phyloP scores from a whole-genome alignment of 2,888 invertebrate genomes.

The Leucoptera coffeella region DNA sequence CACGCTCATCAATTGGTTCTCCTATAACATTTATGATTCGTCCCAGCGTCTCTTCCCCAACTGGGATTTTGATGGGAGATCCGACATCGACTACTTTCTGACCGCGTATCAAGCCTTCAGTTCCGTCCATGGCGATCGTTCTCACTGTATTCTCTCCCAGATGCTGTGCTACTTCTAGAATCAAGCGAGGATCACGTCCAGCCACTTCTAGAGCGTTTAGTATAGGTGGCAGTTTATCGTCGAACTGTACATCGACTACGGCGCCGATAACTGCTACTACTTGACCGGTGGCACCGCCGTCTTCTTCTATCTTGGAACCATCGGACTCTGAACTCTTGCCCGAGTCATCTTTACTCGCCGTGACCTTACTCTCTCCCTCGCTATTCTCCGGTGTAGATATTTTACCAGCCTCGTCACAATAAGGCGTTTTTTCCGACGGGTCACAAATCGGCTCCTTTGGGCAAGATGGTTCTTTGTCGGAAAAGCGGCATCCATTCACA shows the following conservation, averaged over 20 bases:
- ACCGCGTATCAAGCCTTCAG: conserved; percentile 86
- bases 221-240: conserved; percentile 82
- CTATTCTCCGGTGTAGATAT: no score
- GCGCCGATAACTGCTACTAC: conserved; percentile 96
- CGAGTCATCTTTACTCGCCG: no score
- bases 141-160: conserved; percentile 76
- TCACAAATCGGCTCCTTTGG: no score
- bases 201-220: conserved; percentile 88
- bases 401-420: no score
- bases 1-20: conserved; percentile 74
- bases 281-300: conserved; percentile 49
- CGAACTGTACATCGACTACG: conserved; percentile 95
- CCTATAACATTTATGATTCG: conserved; percentile 94
- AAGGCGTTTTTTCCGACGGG: no score
- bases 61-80: conserved; percentile 86
- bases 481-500: no score
- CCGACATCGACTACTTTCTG: conserved; percentile 77
- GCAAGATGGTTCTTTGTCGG: no score
- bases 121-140: conserved; percentile 92
- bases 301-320: conserved; percentile 29
- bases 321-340: no score
- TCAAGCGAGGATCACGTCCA: conserved; percentile 61
- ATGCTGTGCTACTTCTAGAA: conserved; percentile 86
- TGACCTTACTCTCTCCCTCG: no score
- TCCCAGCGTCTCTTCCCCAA: conserved; percentile 84